Evolutionary conservation across 2,797 vertebrate species (phyloP), one percentile per base, ranked within the genome.

Genomic region (Enteromius trimaculatus): DNA sequence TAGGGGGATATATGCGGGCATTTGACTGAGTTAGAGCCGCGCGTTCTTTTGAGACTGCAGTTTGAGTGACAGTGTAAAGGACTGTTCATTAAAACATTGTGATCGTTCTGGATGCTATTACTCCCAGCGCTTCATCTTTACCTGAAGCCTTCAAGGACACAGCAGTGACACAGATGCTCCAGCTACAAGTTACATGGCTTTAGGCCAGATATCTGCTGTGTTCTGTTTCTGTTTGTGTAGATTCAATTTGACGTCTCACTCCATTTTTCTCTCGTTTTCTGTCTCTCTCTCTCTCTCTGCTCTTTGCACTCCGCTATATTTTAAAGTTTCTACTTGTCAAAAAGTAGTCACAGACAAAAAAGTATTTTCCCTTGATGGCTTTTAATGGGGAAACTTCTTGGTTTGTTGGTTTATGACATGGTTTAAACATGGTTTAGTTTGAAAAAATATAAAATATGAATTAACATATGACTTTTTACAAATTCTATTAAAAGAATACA

Each of bases 61-160:
- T 88, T 84, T 87, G 88, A 89, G 77, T 88, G 87, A 86, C 86
- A 88, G 69, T 79, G 81, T 82, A 84, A 86, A 86, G 79, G 79
- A 78, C 70, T 85, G 70, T 86, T 88, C 86, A 88, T 90, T 89
- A 89, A 89, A 90, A 83, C 84, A 84, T 80, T 76, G 84, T 87
- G 88, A 88, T 88, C 51, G 47, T 87, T 88, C 85, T 89, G 85
- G 87, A 87, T 88, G 89, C 64, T 88, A 87, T 87, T 93, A 90
- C 90, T 92, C 88, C 88, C 90, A 87, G 88, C 86, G 90, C 83
- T 85, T 84, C 85, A 84, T 91, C 88, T 87, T 88, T 89, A 94
- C 93, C 94, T 94, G 94, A 91, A 92, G 90, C 90, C 89, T 94
- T 96, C 95, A 95, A 96, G 95, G 95, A 93, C 95, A 93, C 79